Evolutionary conservation across 2,113 vertebrate genomes (phyloP), one percentile per base, ranked within the genome.

Genomic region (Anseranas semipalmata): DNA sequence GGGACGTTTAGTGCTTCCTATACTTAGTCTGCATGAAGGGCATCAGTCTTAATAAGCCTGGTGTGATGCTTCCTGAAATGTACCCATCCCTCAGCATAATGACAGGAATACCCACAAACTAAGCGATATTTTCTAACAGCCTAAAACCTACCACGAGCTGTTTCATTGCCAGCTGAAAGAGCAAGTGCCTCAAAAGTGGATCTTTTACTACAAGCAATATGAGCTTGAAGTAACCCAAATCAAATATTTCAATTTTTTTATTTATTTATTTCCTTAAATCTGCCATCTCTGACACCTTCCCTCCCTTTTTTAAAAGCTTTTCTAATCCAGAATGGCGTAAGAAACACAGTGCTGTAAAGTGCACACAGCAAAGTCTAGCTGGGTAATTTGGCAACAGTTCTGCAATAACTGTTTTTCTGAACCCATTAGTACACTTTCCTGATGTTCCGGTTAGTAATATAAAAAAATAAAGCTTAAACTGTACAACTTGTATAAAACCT

Each of bases 391-490:
- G 77, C 66, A 93, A 46, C 9, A 82, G n/a, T 32, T 50, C 79
- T 24, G 76, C 24, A 82, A 24, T 73, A 87, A 76, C 60, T 78
- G 68, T n/a, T 85, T 92, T 95, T 52, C 75, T 80, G 89, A 87
- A 71, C 10, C 37, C 53, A 21, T 63, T 21, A 77, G 84, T 45
- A 83, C 14, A 73, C 53, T 85, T 89, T 3, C 45, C 67, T 70
- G 62, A 62, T 79, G 73, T 66, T 85, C 76, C 53, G 79, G 83
- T 87, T 65, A 79, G 27, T 70, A 41, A 41, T 30, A 87, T 19
- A 86, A 43, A 68, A 84, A 84, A 89, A 87, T 45, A 82, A 94
- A 71, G 39, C 71, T 70, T 87, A 85, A 95, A 94, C 77, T 46
- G 55, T 66, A 79, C 46, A 94, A 79, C 45, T 91, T 78, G 35